phyloP scores from a whole-genome alignment of 2,797 vertebrate genomes.

The Aselliscus stoliczkanus region DNA sequence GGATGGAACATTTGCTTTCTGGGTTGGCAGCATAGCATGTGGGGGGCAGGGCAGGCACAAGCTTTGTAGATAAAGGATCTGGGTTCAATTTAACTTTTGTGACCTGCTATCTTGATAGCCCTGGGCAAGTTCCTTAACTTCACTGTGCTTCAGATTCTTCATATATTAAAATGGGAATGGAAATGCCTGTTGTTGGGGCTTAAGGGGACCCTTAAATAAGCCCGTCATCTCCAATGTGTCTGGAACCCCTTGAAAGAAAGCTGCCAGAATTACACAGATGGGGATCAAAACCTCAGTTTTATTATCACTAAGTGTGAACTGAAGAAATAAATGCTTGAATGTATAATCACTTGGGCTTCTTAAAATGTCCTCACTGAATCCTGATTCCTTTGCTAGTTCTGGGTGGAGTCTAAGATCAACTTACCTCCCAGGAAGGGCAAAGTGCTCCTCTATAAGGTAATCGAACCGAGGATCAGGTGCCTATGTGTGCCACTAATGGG shows the following conservation, averaged over 20 bases:
- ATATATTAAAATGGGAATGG: neutral
- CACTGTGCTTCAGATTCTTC: neutral
- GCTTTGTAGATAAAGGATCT: neutral
- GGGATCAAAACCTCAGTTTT: neutral
- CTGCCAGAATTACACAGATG: neutral
- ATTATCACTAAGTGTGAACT: neutral
- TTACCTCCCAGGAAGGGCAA: neutral
- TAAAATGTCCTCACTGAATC: neutral
- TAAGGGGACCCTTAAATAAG: neutral
- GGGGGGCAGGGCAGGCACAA: neutral
- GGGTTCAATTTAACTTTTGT: neutral
- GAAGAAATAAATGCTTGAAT: neutral
- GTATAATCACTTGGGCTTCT: neutral
- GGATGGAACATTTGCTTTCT: neutral
- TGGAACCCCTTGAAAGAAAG: neutral
- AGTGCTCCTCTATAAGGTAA: neutral
- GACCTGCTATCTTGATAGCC: neutral
- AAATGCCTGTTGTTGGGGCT: neutral
- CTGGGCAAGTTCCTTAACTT: neutral
- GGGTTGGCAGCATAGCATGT: accelerated
- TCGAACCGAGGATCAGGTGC: neutral
- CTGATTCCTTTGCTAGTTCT: neutral
- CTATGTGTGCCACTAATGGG: neutral
- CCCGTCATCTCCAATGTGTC: neutral
- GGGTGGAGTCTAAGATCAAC: neutral